A percentile compares a stretch with the other conserved stretches of the same genome.
Conservation (phyloP, 64 coral and sea anemone species). For the Pocillopora verrucosa region DNA sequence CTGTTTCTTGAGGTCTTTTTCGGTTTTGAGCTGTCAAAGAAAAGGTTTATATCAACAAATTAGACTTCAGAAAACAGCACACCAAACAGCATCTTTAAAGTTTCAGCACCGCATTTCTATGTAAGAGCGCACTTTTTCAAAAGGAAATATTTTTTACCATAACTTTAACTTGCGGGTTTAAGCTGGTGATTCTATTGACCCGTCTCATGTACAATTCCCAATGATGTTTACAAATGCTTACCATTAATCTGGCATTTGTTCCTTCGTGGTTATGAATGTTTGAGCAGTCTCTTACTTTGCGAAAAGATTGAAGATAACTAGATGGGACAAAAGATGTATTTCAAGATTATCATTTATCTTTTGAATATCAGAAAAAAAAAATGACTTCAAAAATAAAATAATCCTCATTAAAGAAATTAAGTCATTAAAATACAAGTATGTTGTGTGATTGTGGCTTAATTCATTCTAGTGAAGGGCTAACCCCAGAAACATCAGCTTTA, state of each 20-base stretch:
- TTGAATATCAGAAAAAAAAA: background rate
- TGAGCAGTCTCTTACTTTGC: constrained; percentile 94
- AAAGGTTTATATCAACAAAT: background rate
- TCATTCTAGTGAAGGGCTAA: too few relatives aligned
- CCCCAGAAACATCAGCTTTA: too few relatives aligned
- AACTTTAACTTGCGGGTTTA: too few relatives aligned
- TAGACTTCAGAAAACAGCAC: background rate
- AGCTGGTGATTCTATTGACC: too few relatives aligned
- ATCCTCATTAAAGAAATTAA: too few relatives aligned
- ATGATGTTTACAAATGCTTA: constrained; percentile 36
- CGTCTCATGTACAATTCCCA: too few relatives aligned
- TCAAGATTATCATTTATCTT: background rate
- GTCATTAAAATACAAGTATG: background rate
- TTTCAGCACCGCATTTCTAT: too few relatives aligned
- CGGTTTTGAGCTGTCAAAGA: constrained; percentile 74
- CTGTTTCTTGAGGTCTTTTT: constrained; percentile 90
- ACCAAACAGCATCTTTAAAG: too few relatives aligned
- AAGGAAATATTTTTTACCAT: too few relatives aligned
- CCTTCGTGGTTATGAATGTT: constrained; percentile 95
- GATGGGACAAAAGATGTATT: background rate
- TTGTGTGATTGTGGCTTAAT: too few relatives aligned
- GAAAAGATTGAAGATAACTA: constrained; percentile 83
- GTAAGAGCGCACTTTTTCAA: too few relatives aligned
- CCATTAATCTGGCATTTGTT: constrained; percentile 95
- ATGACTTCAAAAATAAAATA: too few relatives aligned